Conservation (phyloP, 2,888 invertebrate genomes). For the Masnerella sp. region DNA sequence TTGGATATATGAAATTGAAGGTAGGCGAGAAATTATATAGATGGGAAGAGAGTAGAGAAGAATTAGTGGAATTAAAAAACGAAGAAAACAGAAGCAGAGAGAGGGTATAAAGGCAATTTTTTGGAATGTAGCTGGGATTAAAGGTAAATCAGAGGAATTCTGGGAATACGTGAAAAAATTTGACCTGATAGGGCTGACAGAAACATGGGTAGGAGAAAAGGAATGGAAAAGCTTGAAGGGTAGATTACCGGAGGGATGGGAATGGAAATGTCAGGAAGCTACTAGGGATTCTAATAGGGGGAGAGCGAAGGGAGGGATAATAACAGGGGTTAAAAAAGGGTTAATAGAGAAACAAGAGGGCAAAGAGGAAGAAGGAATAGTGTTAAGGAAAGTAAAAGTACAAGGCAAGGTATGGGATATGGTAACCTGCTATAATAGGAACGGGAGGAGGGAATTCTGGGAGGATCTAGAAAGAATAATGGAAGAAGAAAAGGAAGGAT, state of each 20-base stretch:
- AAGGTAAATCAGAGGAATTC: conserved; percentile 19
- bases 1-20: not conserved
- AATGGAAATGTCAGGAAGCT: conserved; percentile 19
- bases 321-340: conserved; percentile 24
- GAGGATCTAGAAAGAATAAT: not conserved
- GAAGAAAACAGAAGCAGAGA: not conserved
- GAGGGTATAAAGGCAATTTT: conserved; percentile 11
- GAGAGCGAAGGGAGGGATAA: too few relatives aligned
- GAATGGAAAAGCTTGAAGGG: conserved; percentile 24
- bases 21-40: not conserved
- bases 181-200: conserved; percentile 26
- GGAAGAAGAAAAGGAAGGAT: not conserved
- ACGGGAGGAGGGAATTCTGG: not conserved
- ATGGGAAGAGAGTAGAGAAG: not conserved
- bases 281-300: conserved; percentile 1
- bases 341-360: not conserved
- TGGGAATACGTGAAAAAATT: conserved; percentile 16
- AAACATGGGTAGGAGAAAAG: conserved; percentile 33
- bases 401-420: conserved; percentile 3
- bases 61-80: not conserved
- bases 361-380: not conserved
- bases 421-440: conserved; percentile 15
- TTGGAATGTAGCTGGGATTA: conserved; percentile 33
- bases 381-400: not conserved
- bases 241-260: conserved; percentile 8